Conservation (phyloP, 1,140 invertebrate genomes). For the Drosophila jambulina region DNA sequence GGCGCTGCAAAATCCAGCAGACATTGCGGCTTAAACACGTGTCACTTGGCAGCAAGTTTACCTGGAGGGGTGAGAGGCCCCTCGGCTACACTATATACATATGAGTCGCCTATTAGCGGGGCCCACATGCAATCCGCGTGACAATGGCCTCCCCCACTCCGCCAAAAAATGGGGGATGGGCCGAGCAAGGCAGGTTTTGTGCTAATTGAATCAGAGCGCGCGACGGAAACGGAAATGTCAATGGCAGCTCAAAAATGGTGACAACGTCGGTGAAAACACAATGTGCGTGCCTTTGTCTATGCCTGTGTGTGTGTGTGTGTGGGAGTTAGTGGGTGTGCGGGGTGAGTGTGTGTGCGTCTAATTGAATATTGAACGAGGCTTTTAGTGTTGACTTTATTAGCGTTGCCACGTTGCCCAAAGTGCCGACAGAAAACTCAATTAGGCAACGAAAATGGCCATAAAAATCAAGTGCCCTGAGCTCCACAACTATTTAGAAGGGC, state of each 20-base stretch:
- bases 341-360: slow-evolving; percentile 50
- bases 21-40: slow-evolving; percentile 31
- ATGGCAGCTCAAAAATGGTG: slow-evolving; percentile 77
- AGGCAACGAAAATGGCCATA: slow-evolving; percentile 59
- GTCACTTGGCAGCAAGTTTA: slow-evolving; percentile 7
- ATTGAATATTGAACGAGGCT: slow-evolving; percentile 83
- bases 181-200: slow-evolving; percentile 43
- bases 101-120: slow-evolving; percentile 39
- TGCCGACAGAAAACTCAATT: slow-evolving; percentile 71
- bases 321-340: slow-evolving; percentile 11
- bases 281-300: slow-evolving; percentile 28
- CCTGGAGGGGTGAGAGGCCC: not conserved
- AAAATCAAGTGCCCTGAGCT: slow-evolving; percentile 43
- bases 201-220: slow-evolving; percentile 75
- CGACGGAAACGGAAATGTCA: slow-evolving; percentile 77
- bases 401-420: slow-evolving; percentile 67
- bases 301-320: slow-evolving; percentile 15
- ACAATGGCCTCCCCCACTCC: slow-evolving; percentile 25
- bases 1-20: slow-evolving; percentile 2
- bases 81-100: slow-evolving; percentile 19
- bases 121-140: slow-evolving; percentile 29
- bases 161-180: slow-evolving; percentile 3
- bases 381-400: slow-evolving; percentile 81
- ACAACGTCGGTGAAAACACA: slow-evolving; percentile 43
- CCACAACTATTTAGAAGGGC: slow-evolving; percentile 7